phyloP scores from a whole-genome alignment of 2,888 invertebrate genomes.

The Plebejus argus region DNA sequence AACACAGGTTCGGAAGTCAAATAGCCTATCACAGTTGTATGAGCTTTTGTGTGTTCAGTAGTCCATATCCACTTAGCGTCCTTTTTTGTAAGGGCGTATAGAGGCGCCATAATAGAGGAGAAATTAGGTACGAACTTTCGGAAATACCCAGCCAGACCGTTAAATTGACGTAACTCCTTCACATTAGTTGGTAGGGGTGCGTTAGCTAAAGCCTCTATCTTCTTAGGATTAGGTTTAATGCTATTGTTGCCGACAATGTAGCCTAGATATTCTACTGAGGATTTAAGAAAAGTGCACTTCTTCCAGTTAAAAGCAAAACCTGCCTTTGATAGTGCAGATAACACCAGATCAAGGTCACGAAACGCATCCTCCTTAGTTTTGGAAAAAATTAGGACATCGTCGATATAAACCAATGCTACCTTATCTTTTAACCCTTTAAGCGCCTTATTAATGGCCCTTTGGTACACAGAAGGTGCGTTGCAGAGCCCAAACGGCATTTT shows the following conservation, averaged over 20 bases:
- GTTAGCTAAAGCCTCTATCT: conserved; percentile 40
- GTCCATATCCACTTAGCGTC: conserved; percentile 36
- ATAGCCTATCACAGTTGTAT: conserved; percentile 37
- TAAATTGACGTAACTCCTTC: conserved; percentile 43
- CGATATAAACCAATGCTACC: conserved; percentile 41
- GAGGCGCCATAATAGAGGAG: conserved; percentile 35
- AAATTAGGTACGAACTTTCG: conserved; percentile 39
- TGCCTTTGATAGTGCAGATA: conserved; percentile 38
- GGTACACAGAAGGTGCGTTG: conserved; percentile 40
- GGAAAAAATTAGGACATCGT: conserved; percentile 41
- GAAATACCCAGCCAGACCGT: conserved; percentile 41
- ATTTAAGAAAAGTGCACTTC: conserved; percentile 44
- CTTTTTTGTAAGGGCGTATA: conserved; percentile 37
- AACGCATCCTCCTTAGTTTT: conserved; percentile 37
- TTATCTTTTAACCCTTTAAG: conserved; percentile 38
- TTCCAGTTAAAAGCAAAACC: conserved; percentile 44
- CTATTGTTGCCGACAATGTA: conserved; percentile 38
- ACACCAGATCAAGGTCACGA: conserved; percentile 35
- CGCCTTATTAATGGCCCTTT: conserved; percentile 41
- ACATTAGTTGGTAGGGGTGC: conserved; percentile 40
- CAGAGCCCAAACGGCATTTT: conserved; percentile 40
- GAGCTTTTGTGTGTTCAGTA: conserved; percentile 33
- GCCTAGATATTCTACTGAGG: conserved; percentile 43
- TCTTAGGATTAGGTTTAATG: conserved; percentile 42
- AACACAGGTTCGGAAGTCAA: conserved; percentile 41